phyloP scores from a whole-genome alignment of 2,888 invertebrate species.

The Electrophaes corylata region DNA sequence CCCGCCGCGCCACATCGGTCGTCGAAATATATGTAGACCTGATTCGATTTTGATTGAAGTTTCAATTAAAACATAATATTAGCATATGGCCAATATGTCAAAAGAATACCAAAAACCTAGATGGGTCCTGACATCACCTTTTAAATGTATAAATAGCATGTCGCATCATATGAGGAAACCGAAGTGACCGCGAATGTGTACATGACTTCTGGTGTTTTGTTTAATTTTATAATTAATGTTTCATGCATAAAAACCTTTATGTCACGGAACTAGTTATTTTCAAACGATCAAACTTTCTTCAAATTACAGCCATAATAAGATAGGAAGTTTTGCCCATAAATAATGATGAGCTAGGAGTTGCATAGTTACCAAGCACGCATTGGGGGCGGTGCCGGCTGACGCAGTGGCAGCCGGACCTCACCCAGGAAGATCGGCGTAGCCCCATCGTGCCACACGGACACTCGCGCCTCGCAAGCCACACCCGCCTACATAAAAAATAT shows the following conservation, averaged over 20 bases:
- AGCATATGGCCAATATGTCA: no score
- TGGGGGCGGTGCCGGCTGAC: conserved; percentile 83
- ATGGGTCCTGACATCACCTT: no score
- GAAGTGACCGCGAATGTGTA: not conserved
- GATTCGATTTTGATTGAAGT: no score
- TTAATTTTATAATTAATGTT: no score
- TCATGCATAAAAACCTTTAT: not conserved
- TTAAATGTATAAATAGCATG: not conserved
- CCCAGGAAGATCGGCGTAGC: conserved; percentile 94
- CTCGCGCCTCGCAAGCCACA: conserved; percentile 91
- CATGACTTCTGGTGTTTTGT: not conserved
- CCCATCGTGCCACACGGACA: conserved; percentile 94
- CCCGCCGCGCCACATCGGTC: no score
- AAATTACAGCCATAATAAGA: not conserved
- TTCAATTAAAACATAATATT: no score
- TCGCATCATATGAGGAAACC: not conserved
- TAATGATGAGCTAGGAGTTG: not conserved
- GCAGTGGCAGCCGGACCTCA: conserved; percentile 92
- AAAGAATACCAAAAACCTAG: no score
- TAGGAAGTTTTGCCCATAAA: not conserved
- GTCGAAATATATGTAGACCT: no score
- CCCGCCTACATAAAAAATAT: conserved; percentile 67
- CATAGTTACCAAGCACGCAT: conserved; percentile 88
- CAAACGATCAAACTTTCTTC: conserved; percentile 2
- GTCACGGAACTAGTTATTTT: not conserved